Conservation (phyloP, 2,797 vertebrate species). For the Galago senegalensis region DNA sequence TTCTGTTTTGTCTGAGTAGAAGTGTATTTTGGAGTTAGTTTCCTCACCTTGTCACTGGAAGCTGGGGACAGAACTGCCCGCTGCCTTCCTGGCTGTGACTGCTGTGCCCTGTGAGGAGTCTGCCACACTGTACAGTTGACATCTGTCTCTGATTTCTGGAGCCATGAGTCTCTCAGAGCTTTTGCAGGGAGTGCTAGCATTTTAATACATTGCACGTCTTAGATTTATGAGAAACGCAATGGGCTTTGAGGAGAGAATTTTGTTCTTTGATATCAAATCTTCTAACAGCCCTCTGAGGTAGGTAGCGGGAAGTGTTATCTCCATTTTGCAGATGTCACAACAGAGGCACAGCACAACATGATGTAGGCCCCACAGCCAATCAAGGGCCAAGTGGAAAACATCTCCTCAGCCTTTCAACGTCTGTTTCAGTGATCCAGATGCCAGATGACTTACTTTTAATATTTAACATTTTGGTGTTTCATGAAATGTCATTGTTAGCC, state of each 20-base stretch:
- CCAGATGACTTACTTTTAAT: slow-evolving; percentile 48
- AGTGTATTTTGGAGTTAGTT: slow-evolving; percentile 7
- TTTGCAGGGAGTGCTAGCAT: slow-evolving; percentile 35
- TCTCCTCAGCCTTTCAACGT: slow-evolving; percentile 40
- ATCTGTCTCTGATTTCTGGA: background rate
- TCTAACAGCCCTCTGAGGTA: slow-evolving; percentile 74
- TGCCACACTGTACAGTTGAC: rapidly evolving
- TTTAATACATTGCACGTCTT: slow-evolving; percentile 61
- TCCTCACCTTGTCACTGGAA: background rate
- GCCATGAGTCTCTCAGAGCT: background rate
- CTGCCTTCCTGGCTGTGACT: background rate
- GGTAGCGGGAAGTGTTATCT: slow-evolving; percentile 76
- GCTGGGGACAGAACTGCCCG: background rate
- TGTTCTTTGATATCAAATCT: slow-evolving; percentile 73
- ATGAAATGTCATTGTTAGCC: background rate
- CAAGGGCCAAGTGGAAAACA: background rate
- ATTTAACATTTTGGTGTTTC: slow-evolving; percentile 48
- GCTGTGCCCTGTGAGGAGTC: background rate
- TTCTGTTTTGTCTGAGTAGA: slow-evolving; percentile 46
- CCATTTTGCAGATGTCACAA: slow-evolving; percentile 77
- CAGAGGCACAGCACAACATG: slow-evolving; percentile 42
- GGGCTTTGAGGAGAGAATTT: slow-evolving; percentile 77
- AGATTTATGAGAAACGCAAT: slow-evolving; percentile 70
- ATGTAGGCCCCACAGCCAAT: slow-evolving; percentile 38
- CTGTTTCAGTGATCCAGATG: background rate